phyloP scores from a whole-genome alignment of 2,797 vertebrate genomes.

The Hypotaenidia okinawae region DNA sequence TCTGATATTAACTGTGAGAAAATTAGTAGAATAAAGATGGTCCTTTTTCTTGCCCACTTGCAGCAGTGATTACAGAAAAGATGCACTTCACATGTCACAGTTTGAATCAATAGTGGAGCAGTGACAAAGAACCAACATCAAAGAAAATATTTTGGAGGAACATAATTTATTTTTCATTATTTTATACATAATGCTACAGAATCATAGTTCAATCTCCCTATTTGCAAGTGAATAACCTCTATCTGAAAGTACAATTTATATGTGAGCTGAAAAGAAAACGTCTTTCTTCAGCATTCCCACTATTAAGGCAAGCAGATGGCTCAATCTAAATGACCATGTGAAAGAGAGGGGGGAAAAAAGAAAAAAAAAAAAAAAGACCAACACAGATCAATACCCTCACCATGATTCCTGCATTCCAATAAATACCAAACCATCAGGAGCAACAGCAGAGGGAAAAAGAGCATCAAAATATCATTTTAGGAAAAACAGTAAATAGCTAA shows the following conservation, averaged over 20 bases:
- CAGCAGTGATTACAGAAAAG: background rate
- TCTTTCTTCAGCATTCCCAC: background rate
- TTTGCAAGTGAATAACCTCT: constrained; percentile 15
- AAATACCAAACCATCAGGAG: constrained; percentile 41
- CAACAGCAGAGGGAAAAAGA: background rate
- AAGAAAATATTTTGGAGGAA: constrained; percentile 30
- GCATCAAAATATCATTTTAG: background rate
- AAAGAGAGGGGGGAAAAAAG: background rate
- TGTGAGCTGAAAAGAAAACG: background rate
- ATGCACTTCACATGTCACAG: background rate
- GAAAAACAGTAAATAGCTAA: background rate
- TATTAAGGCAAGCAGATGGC: constrained; percentile 46
- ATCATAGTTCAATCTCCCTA: background rate
- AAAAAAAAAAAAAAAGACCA: background rate
- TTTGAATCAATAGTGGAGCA: background rate
- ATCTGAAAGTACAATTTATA: background rate
- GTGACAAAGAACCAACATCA: constrained; percentile 15
- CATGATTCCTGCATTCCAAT: constrained; percentile 38
- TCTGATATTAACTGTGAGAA: background rate
- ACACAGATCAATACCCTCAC: constrained; percentile 21
- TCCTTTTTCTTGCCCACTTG: background rate
- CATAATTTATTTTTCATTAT: background rate
- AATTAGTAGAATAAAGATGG: background rate
- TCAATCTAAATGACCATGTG: constrained; percentile 52
- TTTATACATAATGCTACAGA: background rate